Evolutionary conservation across 2,888 invertebrate species (phyloP), one percentile per base, ranked within the genome.

Genomic region (Drosophila kanekoi): DNA sequence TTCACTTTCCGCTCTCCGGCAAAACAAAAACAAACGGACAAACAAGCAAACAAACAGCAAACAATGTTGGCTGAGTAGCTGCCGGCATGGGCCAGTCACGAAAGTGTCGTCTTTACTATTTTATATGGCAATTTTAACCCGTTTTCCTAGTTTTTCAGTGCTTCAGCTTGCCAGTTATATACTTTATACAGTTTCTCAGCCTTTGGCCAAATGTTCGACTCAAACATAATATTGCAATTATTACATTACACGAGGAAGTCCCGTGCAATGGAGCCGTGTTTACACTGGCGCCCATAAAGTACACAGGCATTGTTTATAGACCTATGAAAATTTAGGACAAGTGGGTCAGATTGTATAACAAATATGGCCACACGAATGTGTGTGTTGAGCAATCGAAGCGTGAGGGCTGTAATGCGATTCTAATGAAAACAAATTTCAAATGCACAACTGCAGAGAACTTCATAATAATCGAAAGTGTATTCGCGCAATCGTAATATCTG

Each of bases 51-150:
- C 78, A 60, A 72, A 73, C 53, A 51, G 43, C 47, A 35, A 64
- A 68, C 54, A 72, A 48, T 73, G 77, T 76, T 65, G 54, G 60
- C 59, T 48, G 57, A 69, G 63, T 58, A 51, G 81, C 59, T 58
- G 73, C 33, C 48, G 70, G 70, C 82, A 47, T 70, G 32, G 68
- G 81, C 85, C 59, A 89, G 84, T 85, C 87, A 85, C 84, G 84
- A 85, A 79, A 87, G 89, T 85, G 84, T 89, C 85, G 89, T 89
- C 89, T 85, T 87, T 89, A 79, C 66, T 70, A 45, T 66, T 63
- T 79, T 75, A 84, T 84, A 89, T 85, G 86, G 88, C 89, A 85
- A 89, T 89, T 85, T 85, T 87, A 89, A 85, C 85, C 89, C 86
- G 85, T 85, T 85, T 85, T 85, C 84, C 84, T 89, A 85, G 72